Evolutionary conservation across 2,888 invertebrate genomes (phyloP), one percentile per base, ranked within the genome.

Genomic region (Trissolcus brochymenae): DNA sequence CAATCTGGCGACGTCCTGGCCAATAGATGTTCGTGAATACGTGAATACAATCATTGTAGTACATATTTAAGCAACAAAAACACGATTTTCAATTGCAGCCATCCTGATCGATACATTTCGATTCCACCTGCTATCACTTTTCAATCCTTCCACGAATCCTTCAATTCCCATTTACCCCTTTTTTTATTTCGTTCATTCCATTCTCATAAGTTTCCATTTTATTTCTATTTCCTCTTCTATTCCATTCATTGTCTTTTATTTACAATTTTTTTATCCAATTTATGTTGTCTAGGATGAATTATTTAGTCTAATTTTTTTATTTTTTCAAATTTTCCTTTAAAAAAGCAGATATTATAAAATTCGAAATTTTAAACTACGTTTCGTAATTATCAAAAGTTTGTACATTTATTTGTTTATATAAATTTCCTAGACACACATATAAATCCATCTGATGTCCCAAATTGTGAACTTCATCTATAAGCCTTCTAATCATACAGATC

Each of bases 21-120:
- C 94, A 96, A 96, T 93, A 95, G 98, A 97, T 99, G 98, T 96
- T 96, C 96, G 96, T 96, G 95, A 94, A 94, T 94, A 94, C 92
- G 91, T 89, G 88, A 89, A 88, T 88, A 88, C 88, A 88, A 86
- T 88, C 87, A 88, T 89, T 89, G 89, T 88, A 87, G 88, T 89
- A 87, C 88, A 87, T 87, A 60, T 84, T 35, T 86, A 87, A 87
- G 80, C 82, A 83, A 84, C 68, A 68, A 54, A 43, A 65, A 53
- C 59, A 54, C 62, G 56, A 55, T 71, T 61, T 61, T 62, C n/a
- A 46, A 71, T 70, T 61, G 29, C 70, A 61, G 70, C 61, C 83
- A 81, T 84, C 77, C 79, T 81, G 74, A 66, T 76, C 66, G 68
- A 75, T 60, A 65, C 78, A 78, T 80, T 79, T 82, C 82, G 81